Conservation (phyloP, 2,888 invertebrate species). For the Gnatocerus cornutus region DNA sequence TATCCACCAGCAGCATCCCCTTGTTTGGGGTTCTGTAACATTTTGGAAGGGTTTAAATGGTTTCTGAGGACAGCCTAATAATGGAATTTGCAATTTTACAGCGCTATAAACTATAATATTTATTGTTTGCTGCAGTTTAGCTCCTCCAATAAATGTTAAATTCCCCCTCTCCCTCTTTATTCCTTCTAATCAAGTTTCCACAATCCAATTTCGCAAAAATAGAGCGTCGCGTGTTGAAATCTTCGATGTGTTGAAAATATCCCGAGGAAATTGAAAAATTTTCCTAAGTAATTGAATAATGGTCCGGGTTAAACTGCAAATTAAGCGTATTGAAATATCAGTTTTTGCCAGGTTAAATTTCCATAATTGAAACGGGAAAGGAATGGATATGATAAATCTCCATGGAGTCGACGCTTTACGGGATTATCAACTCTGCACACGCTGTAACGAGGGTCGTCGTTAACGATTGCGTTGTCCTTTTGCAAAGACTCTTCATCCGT, state of each 20-base stretch:
- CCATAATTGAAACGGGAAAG: constrained; percentile 57
- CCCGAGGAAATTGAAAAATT: constrained; percentile 41
- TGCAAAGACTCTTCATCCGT: constrained; percentile 49
- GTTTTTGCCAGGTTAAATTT: constrained; percentile 48
- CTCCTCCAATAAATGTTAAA: background rate
- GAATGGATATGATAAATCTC: constrained; percentile 58
- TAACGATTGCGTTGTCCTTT: constrained; percentile 48
- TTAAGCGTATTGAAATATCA: constrained; percentile 48
- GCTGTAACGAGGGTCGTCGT: constrained; percentile 52
- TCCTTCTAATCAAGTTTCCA: constrained; percentile 40
- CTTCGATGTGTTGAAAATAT: background rate
- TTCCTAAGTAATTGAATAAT: constrained; percentile 42
- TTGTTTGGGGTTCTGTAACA: constrained; percentile 22
- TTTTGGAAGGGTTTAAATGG: constrained; percentile 32
- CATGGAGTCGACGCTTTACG: constrained; percentile 50
- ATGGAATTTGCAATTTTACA: constrained; percentile 30
- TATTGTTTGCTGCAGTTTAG: background rate
- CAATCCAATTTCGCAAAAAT: constrained; percentile 24
- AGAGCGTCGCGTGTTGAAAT: background rate
- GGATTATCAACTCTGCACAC: constrained; percentile 58
- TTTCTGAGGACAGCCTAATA: constrained; percentile 28
- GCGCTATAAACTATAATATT: constrained; percentile 23
- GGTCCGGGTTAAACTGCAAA: constrained; percentile 43
- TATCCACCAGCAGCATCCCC: constrained; percentile 13
- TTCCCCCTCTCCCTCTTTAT: constrained; percentile 38